Evolutionary conservation across 2,113 vertebrate species (phyloP), one percentile per base, ranked within the genome.

Genomic region (Rutilus rutilus): DNA sequence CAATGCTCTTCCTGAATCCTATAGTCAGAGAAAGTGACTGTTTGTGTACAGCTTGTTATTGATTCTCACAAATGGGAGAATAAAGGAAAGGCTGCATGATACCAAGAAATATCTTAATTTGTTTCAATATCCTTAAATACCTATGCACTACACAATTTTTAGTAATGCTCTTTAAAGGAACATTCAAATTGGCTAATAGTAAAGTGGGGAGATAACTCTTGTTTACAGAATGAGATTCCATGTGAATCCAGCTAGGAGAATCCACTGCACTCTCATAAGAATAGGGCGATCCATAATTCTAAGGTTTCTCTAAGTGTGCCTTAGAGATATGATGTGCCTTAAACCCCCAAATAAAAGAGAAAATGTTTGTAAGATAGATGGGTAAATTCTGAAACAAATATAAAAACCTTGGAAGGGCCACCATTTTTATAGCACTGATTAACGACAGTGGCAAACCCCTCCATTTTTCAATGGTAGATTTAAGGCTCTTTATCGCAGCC

Each of bases 141-240:
- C 59, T 25, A 60, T 60, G n/a, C 1, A 60, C 23, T 2, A 27
- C 25, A 64, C 25, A 2, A 27, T 15, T 7, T 15, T 64, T 27
- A 27, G 60, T 2, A 6, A 64, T 14, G 11, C 11, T 64, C 59
- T 62, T 62, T 12, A 25, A 62, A 62, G 23, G n/a, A 62, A 4
- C 4, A 62, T 10, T 62, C 11, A 62, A 5, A 25, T 9, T 62
- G 8, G 59, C 9, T 12, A 62, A 11, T 62, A 25, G 11, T 62
- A 62, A 62, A 62, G 60, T 11, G 0, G 11, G 10, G 0, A 62
- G 60, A 62, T 11, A 62, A 12, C 60, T 62, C 10, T 62, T 25
- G 60, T 12, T 62, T 62, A 25, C n/a, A 62, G n/a, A 60, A 64
- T 64, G 60, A 64, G 60, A 64, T 64, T 64, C n/a, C n/a, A 64